Percentiles rank a stretch among this genome's conserved stretches.
phyloP scores from a whole-genome alignment of 2,888 invertebrate genomes.

The Hartigia nigra region DNA sequence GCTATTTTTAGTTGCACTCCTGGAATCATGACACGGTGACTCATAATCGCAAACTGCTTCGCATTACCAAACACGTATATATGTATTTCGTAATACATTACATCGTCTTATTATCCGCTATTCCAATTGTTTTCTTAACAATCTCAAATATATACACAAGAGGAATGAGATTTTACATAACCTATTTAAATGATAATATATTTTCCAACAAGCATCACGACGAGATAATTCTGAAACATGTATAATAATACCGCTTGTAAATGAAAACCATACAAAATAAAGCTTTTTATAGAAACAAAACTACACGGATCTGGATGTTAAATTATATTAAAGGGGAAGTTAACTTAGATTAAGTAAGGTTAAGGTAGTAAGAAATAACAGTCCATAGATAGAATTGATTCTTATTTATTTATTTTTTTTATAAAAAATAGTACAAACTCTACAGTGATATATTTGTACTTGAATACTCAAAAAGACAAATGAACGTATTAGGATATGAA shows the following conservation, averaged over 20 bases:
- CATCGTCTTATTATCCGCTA: not conserved
- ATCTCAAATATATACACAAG: not conserved
- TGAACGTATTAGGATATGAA: not conserved
- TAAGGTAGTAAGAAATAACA: not conserved
- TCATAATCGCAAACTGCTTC: not conserved
- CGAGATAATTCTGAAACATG: not conserved
- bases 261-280: not conserved
- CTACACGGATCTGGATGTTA: not conserved
- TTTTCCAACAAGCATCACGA: not conserved
- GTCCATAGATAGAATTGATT: not conserved
- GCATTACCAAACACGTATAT: not conserved
- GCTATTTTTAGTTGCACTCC: not conserved
- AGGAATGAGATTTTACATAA: not conserved
- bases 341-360: too few relatives aligned
- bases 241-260: not conserved
- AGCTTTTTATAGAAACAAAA: not conserved
- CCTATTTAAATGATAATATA: not conserved
- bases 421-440: not conserved
- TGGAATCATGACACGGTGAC: not conserved
- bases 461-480: not conserved
- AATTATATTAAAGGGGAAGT: not conserved
- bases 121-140: not conserved
- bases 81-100: not conserved
- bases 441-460: constrained; percentile 3
- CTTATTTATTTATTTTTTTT: not conserved